Percentiles rank a stretch among this genome's conserved stretches.
Conservation (phyloP, 2,888 invertebrate genomes). For the Meghimatium bilineatum region DNA sequence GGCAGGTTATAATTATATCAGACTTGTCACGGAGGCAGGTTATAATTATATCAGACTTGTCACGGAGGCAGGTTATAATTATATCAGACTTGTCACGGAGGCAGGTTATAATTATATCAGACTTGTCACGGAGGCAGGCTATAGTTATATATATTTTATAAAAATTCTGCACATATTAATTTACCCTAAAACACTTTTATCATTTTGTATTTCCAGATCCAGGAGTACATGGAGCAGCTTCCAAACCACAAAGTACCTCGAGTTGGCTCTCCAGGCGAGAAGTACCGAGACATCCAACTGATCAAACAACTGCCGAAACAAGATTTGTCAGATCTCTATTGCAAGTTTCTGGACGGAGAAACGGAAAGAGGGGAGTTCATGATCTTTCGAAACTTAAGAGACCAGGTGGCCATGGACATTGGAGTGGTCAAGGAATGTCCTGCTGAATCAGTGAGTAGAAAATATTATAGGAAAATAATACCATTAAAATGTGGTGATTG, state of each 20-base stretch:
- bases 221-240: slow-evolving; percentile 93
- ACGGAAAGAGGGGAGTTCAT: slow-evolving; percentile 83
- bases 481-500: no score
- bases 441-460: slow-evolving; percentile 56
- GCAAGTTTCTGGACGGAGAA: slow-evolving; percentile 79
- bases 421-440: slow-evolving; percentile 81
- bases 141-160: no score
- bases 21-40: no score
- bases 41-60: no score
- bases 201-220: slow-evolving; percentile 82
- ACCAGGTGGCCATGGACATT: slow-evolving; percentile 96
- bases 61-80: no score
- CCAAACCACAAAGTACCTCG: slow-evolving; percentile 88
- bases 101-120: no score
- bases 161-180: no score
- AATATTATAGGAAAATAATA: no score
- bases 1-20: no score
- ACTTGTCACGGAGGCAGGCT: no score
- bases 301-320: slow-evolving; percentile 88
- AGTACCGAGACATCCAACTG: slow-evolving; percentile 87
- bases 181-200: not conserved
- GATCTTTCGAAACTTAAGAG: slow-evolving; percentile 94
- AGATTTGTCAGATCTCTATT: slow-evolving; percentile 92
- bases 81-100: no score
- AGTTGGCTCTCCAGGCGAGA: slow-evolving; percentile 87